These are phyloP conservation scores for Drosophila quasianomalipes DNA, from an alignment of 2,888 invertebrate species.

Conservation along the genomic window DNA sequence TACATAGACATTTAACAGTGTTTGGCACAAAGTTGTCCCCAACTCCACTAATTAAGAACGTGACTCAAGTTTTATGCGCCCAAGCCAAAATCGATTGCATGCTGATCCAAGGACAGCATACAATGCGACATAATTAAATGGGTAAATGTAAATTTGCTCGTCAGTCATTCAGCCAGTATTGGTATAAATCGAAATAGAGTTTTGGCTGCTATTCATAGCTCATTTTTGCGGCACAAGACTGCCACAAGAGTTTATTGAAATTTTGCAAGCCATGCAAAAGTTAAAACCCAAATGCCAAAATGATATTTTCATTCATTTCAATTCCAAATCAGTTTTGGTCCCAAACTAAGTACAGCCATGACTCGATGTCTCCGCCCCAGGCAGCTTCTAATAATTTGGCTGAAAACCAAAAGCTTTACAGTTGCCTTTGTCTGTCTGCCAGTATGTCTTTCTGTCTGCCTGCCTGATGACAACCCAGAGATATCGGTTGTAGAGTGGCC, in stretches of 20 bases:
- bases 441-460: neutral
- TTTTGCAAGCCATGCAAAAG: constrained; percentile 71
- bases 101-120: neutral
- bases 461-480: constrained; percentile 69
- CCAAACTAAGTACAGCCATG: constrained; percentile 10
- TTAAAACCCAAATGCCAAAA: constrained; percentile 41
- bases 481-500: constrained; percentile 63
- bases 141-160: constrained; percentile 22
- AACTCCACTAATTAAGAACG: constrained; percentile 51
- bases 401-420: constrained; percentile 64
- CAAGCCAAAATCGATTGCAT: constrained; percentile 9
- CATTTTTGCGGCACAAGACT: constrained; percentile 18
- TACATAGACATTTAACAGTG: constrained; percentile 23
- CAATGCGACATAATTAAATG: constrained; percentile 8
- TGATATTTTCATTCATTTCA: constrained; percentile 67
- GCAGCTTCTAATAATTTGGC: constrained; percentile 73
- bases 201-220: constrained; percentile 10
- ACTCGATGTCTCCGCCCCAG: constrained; percentile 7
- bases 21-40: constrained; percentile 10
- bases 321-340: constrained; percentile 60
- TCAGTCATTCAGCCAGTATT: constrained; percentile 30
- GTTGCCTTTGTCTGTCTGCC: constrained; percentile 4
- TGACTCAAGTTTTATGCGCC: constrained; percentile 16
- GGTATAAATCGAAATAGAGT: neutral
- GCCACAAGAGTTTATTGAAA: constrained; percentile 64